Evolutionary conservation across 2,797 vertebrate genomes (phyloP), one percentile per base, ranked within the genome.

Genomic region (Helostoma temminkii): DNA sequence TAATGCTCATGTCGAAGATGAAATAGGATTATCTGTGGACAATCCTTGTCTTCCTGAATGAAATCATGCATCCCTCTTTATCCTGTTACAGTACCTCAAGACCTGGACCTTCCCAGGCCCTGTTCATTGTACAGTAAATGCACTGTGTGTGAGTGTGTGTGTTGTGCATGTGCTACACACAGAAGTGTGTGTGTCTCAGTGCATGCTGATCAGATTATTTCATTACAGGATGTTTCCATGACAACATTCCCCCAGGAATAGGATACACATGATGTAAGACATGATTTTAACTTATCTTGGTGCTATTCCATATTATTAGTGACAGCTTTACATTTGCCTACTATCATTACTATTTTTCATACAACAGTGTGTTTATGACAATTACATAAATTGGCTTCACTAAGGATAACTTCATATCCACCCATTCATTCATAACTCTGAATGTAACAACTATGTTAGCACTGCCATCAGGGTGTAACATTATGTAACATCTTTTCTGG

Each of bases 221-320:
- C 3, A 80, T 76, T 50, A 56, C 24, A 24, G 41, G 39, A 37
- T 43, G 74, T 88, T 87, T 72, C 80, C 82, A 83, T 86, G 74
- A 74, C 80, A 80, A 79, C 71, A 14, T 60, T 14, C 54, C 50
- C 49, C 53, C 15, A 26, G 34, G 55, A 65, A 18, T 19, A 43
- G 9, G 21, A 66, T 39, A 26, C 45, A 37, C n/a, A n/a, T n/a
- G n/a, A n/a, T n/a, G 42, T 53, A 32, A 64, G 48, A 19, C 21
- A 19, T 50, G 36, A 14, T 15, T 49, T 6, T 25, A 10, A 37
- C 32, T 59, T 41, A 34, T 34, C 24, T 45, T 42, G n/a, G 41
- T 8, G 18, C 41, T 25, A 30, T n/a, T 25, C 54, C 18, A 25
- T 26, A 41, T 52, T 18, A 30, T 49, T 21, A 26, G 25, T 18